Conservation (phyloP, 2,888 invertebrate genomes). For the Campoplex nolae region DNA sequence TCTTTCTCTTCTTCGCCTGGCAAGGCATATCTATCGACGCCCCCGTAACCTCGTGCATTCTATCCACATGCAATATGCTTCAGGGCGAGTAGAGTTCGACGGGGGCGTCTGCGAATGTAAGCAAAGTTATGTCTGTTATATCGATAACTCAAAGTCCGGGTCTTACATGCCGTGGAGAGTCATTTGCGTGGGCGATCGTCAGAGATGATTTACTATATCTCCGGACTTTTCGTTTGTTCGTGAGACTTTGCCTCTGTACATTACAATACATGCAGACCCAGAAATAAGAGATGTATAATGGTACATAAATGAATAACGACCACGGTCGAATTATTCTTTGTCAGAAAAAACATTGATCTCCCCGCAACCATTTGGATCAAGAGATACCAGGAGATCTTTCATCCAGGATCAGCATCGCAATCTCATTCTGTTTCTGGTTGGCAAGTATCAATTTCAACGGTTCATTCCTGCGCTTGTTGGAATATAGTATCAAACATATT, state of each 20-base stretch:
- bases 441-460: background rate
- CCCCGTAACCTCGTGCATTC: slow-evolving; percentile 61
- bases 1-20: slow-evolving; percentile 26
- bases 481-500: background rate
- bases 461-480: background rate
- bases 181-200: slow-evolving; percentile 58
- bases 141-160: slow-evolving; percentile 63
- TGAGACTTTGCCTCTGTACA: slow-evolving; percentile 30
- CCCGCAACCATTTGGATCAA: background rate
- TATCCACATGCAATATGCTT: slow-evolving; percentile 52
- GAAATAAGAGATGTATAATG: slow-evolving; percentile 9
- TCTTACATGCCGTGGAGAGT: slow-evolving; percentile 51
- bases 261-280: slow-evolving; percentile 2
- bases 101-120: slow-evolving; percentile 57
- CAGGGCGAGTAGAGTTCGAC: slow-evolving; percentile 49
- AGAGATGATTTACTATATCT: slow-evolving; percentile 36
- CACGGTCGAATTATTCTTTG: slow-evolving; percentile 43
- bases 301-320: slow-evolving; percentile 28
- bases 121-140: slow-evolving; percentile 64
- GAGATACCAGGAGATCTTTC: background rate
- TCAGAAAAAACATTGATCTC: slow-evolving; percentile 29
- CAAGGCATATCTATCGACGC: slow-evolving; percentile 53
- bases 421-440: background rate
- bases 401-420: background rate
- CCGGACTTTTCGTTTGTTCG: background rate